Conservation (phyloP, 2,113 vertebrate species). For the Stomatorhinus ivindoensis region DNA sequence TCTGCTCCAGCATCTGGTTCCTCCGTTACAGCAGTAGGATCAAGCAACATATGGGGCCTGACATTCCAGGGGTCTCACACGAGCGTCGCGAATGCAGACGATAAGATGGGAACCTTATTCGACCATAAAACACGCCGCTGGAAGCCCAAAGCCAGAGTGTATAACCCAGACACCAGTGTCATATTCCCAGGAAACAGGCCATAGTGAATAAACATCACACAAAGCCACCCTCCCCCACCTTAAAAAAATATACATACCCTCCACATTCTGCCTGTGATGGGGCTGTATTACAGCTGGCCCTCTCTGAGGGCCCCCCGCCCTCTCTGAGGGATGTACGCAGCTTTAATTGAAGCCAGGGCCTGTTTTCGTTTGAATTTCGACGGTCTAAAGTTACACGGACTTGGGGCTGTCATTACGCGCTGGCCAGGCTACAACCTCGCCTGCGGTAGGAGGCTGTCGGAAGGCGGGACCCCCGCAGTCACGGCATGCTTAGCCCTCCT, state of each 20-base stretch:
- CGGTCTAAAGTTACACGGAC: slow-evolving; percentile 13
- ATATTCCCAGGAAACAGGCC: neutral
- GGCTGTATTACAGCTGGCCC: neutral
- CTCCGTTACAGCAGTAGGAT: neutral
- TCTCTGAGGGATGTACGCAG: neutral
- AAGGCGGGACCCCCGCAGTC: neutral
- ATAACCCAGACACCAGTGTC: neutral
- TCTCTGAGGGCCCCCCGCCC: neutral
- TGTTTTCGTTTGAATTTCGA: slow-evolving; percentile 23
- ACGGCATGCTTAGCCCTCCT: neutral
- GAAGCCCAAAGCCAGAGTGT: neutral
- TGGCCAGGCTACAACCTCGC: neutral
- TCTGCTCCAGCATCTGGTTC: neutral
- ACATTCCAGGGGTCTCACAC: neutral
- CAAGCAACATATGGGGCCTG: neutral
- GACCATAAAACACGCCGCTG: neutral
- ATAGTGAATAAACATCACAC: neutral
- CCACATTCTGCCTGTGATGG: neutral
- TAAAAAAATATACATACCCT: neutral
- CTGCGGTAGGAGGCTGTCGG: neutral
- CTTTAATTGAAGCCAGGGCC: slow-evolving; percentile 16
- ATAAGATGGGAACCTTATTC: neutral
- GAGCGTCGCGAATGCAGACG: neutral
- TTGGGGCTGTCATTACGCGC: slow-evolving; percentile 3
- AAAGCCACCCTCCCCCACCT: neutral